phyloP scores from a whole-genome alignment of 2,113 vertebrate species.

The Microtus ochrogaster region DNA sequence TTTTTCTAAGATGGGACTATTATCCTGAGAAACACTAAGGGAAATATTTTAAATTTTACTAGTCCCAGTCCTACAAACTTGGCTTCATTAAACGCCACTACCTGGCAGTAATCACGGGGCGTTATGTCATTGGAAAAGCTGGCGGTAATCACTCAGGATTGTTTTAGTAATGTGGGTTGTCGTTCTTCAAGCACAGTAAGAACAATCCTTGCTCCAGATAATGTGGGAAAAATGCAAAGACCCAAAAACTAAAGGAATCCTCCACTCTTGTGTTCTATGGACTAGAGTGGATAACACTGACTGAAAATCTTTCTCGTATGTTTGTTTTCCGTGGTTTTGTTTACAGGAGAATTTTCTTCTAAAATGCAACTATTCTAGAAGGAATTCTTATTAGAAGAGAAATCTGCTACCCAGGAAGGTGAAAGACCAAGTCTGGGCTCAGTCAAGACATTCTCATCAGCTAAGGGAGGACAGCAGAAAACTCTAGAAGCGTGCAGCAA shows the following conservation, averaged over 20 bases:
- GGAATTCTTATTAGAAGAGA: neutral
- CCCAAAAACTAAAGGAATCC: neutral
- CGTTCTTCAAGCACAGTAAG: conserved; percentile 33
- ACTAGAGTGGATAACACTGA: neutral
- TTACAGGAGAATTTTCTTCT: conserved; percentile 35
- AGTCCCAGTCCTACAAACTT: conserved; percentile 40
- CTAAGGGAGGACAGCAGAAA: neutral
- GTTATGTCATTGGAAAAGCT: neutral
- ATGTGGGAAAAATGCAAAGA: neutral
- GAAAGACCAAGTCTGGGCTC: neutral
- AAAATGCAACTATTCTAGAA: conserved; percentile 1
- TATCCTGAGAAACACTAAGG: neutral
- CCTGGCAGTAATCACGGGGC: neutral
- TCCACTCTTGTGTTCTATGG: neutral
- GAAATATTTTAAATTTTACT: conserved; percentile 55
- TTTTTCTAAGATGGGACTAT: conserved; percentile 4
- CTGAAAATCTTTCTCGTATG: neutral
- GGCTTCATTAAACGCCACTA: neutral
- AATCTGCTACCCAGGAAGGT: neutral
- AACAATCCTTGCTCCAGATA: neutral
- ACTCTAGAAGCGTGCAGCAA: rapidly evolving
- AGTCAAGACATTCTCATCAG: neutral
- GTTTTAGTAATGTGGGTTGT: neutral
- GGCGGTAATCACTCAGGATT: neutral
- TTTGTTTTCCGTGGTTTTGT: conserved; percentile 16